Percentiles rank a stretch among this genome's conserved stretches.
These are phyloP conservation scores for Chamaea fasciata DNA, from an alignment of 2,113 vertebrate genomes.

Conservation along the genomic window DNA sequence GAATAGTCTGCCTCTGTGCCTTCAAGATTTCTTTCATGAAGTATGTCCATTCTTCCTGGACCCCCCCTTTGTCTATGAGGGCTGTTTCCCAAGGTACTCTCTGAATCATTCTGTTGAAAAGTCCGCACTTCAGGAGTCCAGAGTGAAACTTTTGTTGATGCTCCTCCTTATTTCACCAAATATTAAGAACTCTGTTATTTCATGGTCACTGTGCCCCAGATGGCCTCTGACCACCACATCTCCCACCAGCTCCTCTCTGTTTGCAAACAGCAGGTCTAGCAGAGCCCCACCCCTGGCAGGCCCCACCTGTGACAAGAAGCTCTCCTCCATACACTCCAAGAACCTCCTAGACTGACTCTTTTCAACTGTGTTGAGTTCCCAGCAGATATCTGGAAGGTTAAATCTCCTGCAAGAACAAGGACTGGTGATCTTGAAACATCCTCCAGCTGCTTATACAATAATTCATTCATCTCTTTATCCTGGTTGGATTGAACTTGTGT, in stretches of 20 bases:
- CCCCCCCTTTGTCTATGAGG: background rate
- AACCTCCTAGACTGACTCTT: background rate
- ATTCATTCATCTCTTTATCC: background rate
- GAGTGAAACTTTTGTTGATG: background rate
- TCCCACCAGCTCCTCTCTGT: background rate
- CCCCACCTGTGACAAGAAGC: background rate
- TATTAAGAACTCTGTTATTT: background rate
- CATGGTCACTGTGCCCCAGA: background rate
- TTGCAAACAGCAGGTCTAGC: background rate
- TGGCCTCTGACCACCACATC: accelerated
- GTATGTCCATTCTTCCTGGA: background rate
- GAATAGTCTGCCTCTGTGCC: too few relatives aligned
- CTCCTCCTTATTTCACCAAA: background rate
- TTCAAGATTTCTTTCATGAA: background rate
- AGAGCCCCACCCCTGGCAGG: background rate
- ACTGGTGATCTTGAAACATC: background rate
- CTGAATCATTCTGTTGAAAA: too few relatives aligned
- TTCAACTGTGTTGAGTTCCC: background rate
- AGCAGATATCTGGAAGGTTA: background rate
- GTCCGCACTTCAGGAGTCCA: background rate
- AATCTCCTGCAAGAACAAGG: background rate
- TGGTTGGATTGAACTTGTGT: background rate
- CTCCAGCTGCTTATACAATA: background rate
- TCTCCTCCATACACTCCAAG: background rate
- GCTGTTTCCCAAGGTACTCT: too few relatives aligned